Evolutionary conservation across 2,797 vertebrate genomes (phyloP).

Genomic region (Ptychadena robeensis): DNA sequence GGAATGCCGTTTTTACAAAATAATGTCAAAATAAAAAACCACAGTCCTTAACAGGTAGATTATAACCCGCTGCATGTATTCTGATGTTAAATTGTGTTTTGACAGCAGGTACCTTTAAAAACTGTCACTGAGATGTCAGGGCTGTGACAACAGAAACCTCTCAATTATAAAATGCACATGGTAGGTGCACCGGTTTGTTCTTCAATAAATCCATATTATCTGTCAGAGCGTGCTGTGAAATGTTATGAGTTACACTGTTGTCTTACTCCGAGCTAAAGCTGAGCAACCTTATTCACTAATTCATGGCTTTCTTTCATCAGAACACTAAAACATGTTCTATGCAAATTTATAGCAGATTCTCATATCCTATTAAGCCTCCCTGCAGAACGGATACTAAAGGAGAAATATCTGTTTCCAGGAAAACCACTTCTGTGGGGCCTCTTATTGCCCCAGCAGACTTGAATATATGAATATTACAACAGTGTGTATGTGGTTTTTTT

Average conservation of each 20-base stretch:
- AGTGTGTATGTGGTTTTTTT: too few relatives aligned
- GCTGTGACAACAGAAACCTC: constrained; percentile 11
- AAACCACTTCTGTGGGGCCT: not conserved
- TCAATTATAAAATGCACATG: constrained; percentile 36
- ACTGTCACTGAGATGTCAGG: not conserved
- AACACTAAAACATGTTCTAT: constrained; percentile 18
- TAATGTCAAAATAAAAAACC: not conserved
- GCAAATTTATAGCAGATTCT: constrained; percentile 19
- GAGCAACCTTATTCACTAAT: constrained; percentile 11
- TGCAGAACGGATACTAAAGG: not conserved
- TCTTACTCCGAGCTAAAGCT: constrained; percentile 5
- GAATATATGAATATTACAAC: not conserved
- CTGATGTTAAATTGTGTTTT: not conserved
- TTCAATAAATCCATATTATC: constrained; percentile 46
- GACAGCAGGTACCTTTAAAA: not conserved
- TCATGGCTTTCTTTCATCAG: constrained; percentile 11
- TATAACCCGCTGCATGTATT: not conserved
- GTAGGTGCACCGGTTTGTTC: constrained; percentile 6
- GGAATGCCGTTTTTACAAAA: not conserved
- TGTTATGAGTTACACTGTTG: constrained; percentile 39
- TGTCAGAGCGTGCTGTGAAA: constrained; percentile 42
- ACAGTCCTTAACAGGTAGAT: not conserved
- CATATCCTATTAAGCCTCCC: constrained; percentile 2
- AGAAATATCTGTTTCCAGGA: not conserved
- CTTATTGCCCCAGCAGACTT: not conserved